These are phyloP conservation scores for Phalacrocorax aristotelis DNA, from an alignment of 2,113 vertebrate genomes.

Conservation along the genomic window DNA sequence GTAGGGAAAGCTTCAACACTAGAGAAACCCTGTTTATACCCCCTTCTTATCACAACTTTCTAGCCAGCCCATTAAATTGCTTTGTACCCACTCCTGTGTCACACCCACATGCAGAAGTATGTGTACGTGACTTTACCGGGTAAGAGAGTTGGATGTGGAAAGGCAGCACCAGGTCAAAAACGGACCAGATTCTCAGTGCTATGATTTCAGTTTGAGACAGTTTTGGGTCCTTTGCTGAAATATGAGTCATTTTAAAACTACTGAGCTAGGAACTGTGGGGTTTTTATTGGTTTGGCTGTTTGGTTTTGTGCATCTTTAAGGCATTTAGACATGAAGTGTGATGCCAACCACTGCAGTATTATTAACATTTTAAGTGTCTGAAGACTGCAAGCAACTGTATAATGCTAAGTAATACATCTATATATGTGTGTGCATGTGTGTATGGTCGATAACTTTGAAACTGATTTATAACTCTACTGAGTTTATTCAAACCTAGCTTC, in stretches of 20 bases:
- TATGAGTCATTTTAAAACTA: conserved; percentile 14
- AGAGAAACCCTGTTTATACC: background rate
- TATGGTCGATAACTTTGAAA: background rate
- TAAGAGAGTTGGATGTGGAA: background rate
- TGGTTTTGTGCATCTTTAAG: conserved; percentile 36
- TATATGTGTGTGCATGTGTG: background rate
- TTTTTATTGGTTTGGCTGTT: conserved; percentile 27
- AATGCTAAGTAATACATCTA: background rate
- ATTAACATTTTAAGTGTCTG: conserved; percentile 7
- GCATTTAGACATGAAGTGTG: conserved; percentile 7
- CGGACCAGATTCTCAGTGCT: background rate
- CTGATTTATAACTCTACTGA: background rate
- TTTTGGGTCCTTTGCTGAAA: conserved; percentile 1
- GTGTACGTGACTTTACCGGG: background rate
- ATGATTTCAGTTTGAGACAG: background rate
- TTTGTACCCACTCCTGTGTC: background rate
- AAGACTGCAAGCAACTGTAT: background rate
- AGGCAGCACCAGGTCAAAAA: background rate
- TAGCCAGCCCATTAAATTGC: background rate
- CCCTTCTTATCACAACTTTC: background rate
- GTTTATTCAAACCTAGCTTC: background rate
- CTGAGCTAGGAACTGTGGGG: background rate
- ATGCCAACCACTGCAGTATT: background rate
- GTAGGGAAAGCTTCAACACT: background rate
- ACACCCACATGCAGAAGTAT: background rate